A percentile compares a stretch with the other conserved stretches of the same genome.
phyloP scores from a whole-genome alignment of 1,140 invertebrate species.

The Coelopa frigida region DNA sequence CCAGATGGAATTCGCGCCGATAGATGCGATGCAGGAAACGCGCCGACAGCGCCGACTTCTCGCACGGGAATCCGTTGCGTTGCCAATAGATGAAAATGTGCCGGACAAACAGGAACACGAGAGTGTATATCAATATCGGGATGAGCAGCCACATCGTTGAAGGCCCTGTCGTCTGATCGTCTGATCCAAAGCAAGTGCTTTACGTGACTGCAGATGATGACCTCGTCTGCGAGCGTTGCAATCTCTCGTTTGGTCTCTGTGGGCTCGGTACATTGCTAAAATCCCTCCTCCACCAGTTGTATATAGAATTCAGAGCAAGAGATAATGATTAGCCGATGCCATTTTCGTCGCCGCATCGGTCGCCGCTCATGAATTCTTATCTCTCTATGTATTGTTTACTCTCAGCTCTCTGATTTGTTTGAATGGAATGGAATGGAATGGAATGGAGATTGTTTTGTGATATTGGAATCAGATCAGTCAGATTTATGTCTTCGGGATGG shows the following conservation, averaged over 20 bases:
- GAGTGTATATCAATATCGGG: constrained; percentile 31
- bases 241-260: too few relatives aligned
- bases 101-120: constrained; percentile 29
- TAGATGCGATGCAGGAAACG: constrained; percentile 26
- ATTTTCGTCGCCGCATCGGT: neutral
- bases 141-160: constrained; percentile 34
- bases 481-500: too few relatives aligned
- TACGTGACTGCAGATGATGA: neutral
- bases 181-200: neutral
- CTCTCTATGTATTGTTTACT: too few relatives aligned
- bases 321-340: neutral
- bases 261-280: too few relatives aligned
- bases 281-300: too few relatives aligned
- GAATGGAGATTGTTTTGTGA: too few relatives aligned
- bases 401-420: too few relatives aligned
- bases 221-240: neutral
- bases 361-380: too few relatives aligned
- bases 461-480: too few relatives aligned
- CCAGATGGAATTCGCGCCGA: constrained; percentile 32
- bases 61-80: constrained; percentile 34
- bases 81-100: constrained; percentile 37
- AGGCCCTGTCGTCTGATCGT: neutral
- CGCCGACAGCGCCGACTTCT: constrained; percentile 21
- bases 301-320: neutral
- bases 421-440: too few relatives aligned